phyloP scores from a whole-genome alignment of 2,888 invertebrate species.

The Cylloceria caligata region DNA sequence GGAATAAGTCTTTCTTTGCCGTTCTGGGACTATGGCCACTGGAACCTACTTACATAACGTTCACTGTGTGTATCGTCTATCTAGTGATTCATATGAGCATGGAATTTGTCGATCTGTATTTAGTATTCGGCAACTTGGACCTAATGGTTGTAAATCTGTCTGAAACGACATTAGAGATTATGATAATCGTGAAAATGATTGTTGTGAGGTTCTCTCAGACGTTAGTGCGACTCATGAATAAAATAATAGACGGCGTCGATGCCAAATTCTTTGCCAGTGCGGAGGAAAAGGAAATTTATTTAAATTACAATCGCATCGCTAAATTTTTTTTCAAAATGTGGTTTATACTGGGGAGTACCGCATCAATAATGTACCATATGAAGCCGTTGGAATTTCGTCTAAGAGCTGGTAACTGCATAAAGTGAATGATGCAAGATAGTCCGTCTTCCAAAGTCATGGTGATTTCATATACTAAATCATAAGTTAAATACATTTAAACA shows the following conservation, averaged over 20 bases:
- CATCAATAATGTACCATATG: constrained; percentile 42
- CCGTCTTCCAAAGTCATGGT: constrained; percentile 17
- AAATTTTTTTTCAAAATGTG: constrained; percentile 47
- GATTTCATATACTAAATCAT: constrained; percentile 9
- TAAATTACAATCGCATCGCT: constrained; percentile 58
- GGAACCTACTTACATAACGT: constrained; percentile 42
- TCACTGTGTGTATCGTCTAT: constrained; percentile 49
- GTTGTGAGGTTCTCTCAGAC: constrained; percentile 54
- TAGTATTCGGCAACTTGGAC: constrained; percentile 54
- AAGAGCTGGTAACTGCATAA: constrained; percentile 51
- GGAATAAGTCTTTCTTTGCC: constrained; percentile 49
- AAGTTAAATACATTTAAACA: neutral
- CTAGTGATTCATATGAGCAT: constrained; percentile 47
- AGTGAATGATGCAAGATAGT: constrained; percentile 9
- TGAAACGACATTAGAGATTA: constrained; percentile 51
- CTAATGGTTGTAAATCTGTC: constrained; percentile 47
- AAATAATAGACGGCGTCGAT: constrained; percentile 37
- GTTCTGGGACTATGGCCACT: constrained; percentile 63
- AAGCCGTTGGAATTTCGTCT: constrained; percentile 55
- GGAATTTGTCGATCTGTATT: constrained; percentile 44
- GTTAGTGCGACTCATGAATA: constrained; percentile 22
- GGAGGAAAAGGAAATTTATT: constrained; percentile 60
- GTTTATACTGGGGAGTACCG: constrained; percentile 10
- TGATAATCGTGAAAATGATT: constrained; percentile 56
- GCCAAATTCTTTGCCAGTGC: constrained; percentile 20